A percentile compares a stretch with the other conserved stretches of the same genome.
phyloP scores from a whole-genome alignment of 2,113 vertebrate species.

The Edolisoma coerulescens region DNA sequence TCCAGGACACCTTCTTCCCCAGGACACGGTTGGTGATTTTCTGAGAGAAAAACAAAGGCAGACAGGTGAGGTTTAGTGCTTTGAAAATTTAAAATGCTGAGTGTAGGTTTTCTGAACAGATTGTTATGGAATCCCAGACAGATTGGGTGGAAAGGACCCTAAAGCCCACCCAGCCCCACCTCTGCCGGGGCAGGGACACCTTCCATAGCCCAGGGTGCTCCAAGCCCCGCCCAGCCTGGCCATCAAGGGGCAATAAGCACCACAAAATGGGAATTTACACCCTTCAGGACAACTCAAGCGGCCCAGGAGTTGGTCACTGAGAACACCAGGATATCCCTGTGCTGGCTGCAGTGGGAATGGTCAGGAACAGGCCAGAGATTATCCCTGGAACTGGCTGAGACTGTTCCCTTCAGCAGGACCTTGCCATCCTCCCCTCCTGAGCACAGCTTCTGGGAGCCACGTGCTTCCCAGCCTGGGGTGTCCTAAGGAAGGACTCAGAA shows the following conservation, averaged over 20 bases:
- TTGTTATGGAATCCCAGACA: fast-evolving
- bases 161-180: background rate
- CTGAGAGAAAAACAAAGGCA: slow-evolving; percentile 20
- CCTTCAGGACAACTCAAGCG: too few relatives aligned
- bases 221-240: background rate
- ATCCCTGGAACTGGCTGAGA: fast-evolving
- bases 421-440: background rate
- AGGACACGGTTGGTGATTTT: slow-evolving; percentile 75
- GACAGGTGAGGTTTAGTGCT: background rate
- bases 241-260: background rate
- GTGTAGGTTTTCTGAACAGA: fast-evolving
- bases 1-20: slow-evolving; percentile 76
- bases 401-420: fast-evolving
- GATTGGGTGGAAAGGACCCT: background rate
- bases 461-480: fast-evolving
- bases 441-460: background rate
- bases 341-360: background rate
- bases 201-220: background rate
- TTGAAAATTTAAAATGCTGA: fast-evolving
- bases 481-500: background rate
- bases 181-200: background rate
- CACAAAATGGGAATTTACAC: background rate
- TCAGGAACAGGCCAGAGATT: background rate
- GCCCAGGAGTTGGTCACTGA: background rate
- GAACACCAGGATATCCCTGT: background rate